Evolutionary conservation across 2,113 vertebrate species (phyloP).

Genomic region (Podiceps cristatus): DNA sequence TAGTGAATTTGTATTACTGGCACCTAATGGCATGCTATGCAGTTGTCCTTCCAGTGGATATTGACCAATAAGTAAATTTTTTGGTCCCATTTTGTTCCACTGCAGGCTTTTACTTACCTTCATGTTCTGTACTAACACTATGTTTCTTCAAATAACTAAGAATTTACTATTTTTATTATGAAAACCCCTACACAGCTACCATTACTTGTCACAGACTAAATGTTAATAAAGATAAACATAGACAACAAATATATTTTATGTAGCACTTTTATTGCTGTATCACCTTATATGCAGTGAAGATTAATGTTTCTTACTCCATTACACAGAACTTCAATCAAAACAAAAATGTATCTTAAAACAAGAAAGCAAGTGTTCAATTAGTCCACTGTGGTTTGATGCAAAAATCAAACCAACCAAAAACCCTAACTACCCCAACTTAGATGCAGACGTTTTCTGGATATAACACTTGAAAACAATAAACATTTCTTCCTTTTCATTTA

Average conservation of each 20-base stretch:
- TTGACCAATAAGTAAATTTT: background rate
- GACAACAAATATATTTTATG: background rate
- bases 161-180: background rate
- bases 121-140: background rate
- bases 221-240: background rate
- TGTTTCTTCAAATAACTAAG: background rate
- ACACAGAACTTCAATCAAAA: background rate
- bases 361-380: background rate
- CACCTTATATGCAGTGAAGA: background rate
- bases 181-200: background rate
- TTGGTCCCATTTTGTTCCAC: background rate
- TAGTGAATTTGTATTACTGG: background rate
- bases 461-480: background rate
- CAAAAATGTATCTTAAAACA: background rate
- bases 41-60: background rate
- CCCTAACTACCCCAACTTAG: background rate
- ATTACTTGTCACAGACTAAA: background rate
- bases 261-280: background rate
- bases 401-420: background rate
- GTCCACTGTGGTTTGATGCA: background rate
- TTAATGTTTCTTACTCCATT: background rate
- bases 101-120: background rate
- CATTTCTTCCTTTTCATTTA: background rate
- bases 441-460: fast-evolving
- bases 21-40: background rate